phyloP scores from a whole-genome alignment of 2,888 invertebrate genomes.

The Frankliniella intonsa region DNA sequence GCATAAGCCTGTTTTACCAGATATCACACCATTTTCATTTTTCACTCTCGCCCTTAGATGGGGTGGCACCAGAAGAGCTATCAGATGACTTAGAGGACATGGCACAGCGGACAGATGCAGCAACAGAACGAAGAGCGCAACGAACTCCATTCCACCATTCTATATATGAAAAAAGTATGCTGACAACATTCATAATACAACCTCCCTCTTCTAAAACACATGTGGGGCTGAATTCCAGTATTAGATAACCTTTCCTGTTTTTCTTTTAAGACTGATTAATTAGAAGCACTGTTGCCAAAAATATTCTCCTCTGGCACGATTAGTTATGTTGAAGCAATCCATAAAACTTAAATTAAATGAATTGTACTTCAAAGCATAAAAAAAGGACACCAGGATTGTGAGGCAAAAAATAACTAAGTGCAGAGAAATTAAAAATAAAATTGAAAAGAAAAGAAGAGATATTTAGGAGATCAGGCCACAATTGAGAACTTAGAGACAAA shows the following conservation, averaged over 20 bases:
- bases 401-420: no score
- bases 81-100: constrained; percentile 34
- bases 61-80: constrained; percentile 43
- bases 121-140: constrained; percentile 24
- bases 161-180: constrained; percentile 16
- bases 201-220: background rate
- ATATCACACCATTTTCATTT: constrained; percentile 42
- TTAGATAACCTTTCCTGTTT: background rate
- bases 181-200: no score
- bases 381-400: no score
- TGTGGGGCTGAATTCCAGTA: background rate
- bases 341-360: no score
- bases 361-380: no score
- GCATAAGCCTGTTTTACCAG: constrained; percentile 27
- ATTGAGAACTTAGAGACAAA: no score
- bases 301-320: no score
- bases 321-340: no score
- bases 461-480: background rate
- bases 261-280: background rate
- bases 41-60: constrained; percentile 46
- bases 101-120: constrained; percentile 12
- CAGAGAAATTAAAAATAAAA: background rate
- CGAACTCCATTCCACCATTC: constrained; percentile 28
- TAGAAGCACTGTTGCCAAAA: no score
- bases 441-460: background rate